Conservation (phyloP, 2,888 invertebrate species). For the Leucoma salicis region DNA sequence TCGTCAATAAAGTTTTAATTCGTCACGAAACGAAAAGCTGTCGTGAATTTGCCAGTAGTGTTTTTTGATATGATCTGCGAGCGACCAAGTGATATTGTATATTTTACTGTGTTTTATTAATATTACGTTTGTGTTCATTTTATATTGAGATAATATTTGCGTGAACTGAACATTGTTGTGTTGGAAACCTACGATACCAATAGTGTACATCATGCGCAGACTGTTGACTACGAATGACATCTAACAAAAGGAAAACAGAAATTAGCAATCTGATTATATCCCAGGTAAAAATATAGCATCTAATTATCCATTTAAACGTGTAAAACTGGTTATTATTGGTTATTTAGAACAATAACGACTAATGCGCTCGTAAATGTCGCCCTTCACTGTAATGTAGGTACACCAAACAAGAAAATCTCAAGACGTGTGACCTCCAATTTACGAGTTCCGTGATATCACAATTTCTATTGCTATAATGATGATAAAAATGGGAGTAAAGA, state of each 20-base stretch:
- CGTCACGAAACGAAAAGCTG: constrained; percentile 38
- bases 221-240: constrained; percentile 78
- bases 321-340: background rate
- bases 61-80: constrained; percentile 41
- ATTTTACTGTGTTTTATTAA: constrained; percentile 47
- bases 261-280: constrained; percentile 35
- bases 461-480: background rate
- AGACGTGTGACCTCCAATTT: constrained; percentile 71
- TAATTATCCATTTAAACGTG: background rate
- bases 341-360: background rate
- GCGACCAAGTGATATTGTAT: constrained; percentile 42
- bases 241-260: constrained; percentile 74
- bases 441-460: constrained; percentile 38
- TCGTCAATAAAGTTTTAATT: no score
- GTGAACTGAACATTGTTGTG: constrained; percentile 47
- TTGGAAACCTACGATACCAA: constrained; percentile 54
- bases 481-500: no score
- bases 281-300: constrained; percentile 55
- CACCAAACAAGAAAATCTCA: constrained; percentile 70
- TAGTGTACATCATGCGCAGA: constrained; percentile 75
- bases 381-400: constrained; percentile 55
- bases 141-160: constrained; percentile 36
- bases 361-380: constrained; percentile 44
- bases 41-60: constrained; percentile 31
- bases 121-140: constrained; percentile 41